phyloP scores from a whole-genome alignment of 2,888 invertebrate species.

The Drosophila nr. medialis region DNA sequence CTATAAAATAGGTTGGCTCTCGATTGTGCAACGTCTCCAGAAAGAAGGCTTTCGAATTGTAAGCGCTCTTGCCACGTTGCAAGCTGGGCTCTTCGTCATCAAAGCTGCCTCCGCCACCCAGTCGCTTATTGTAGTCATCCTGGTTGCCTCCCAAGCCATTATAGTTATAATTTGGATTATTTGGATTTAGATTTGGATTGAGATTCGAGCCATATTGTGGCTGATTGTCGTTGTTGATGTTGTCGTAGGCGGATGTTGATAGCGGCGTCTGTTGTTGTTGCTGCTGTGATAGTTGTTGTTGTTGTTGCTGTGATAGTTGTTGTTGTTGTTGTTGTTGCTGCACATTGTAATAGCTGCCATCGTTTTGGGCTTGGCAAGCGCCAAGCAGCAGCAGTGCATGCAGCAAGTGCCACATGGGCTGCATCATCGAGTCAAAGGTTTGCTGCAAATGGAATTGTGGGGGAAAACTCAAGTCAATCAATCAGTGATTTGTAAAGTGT shows the following conservation, averaged over 20 bases:
- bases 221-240: slow-evolving; percentile 33
- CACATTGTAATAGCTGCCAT: slow-evolving; percentile 58
- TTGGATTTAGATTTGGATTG: slow-evolving; percentile 45
- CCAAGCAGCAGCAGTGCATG: slow-evolving; percentile 60
- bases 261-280: slow-evolving; percentile 36
- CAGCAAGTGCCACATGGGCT: slow-evolving; percentile 65
- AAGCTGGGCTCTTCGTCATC: slow-evolving; percentile 68
- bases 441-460: slow-evolving; percentile 21
- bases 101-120: slow-evolving; percentile 28
- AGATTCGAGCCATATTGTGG: slow-evolving; percentile 42
- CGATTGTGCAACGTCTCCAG: slow-evolving; percentile 79
- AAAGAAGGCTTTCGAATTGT: slow-evolving; percentile 77
- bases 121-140: slow-evolving; percentile 67
- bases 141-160: slow-evolving; percentile 67
- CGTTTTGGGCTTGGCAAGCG: slow-evolving; percentile 52
- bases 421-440: slow-evolving; percentile 45
- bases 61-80: slow-evolving; percentile 77
- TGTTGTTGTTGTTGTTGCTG: slow-evolving; percentile 49
- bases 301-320: slow-evolving; percentile 35
- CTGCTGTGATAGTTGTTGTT: slow-evolving; percentile 34
- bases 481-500: slow-evolving; percentile 41
- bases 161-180: slow-evolving; percentile 61
- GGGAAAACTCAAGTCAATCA: slow-evolving; percentile 49
- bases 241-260: slow-evolving; percentile 47
- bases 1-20: slow-evolving; percentile 92